phyloP scores from a whole-genome alignment of 2,888 invertebrate genomes.

The Pogonocherus hispidulus region DNA sequence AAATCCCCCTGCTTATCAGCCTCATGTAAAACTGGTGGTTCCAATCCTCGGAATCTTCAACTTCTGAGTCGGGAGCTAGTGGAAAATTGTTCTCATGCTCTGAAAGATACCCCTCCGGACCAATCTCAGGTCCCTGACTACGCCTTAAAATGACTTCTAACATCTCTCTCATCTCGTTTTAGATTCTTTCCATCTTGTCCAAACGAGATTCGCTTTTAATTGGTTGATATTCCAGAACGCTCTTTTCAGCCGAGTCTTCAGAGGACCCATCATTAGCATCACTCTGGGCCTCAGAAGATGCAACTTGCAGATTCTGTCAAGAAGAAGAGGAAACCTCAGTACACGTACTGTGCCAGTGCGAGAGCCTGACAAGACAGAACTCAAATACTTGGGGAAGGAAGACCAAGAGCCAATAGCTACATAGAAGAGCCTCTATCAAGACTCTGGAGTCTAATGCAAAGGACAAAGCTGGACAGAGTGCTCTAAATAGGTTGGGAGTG shows the following conservation, averaged over 20 bases:
- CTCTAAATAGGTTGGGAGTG: too few species aligned
- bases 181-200: constrained; percentile 8
- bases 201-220: constrained; percentile 5
- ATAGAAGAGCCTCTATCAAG: too few species aligned
- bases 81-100: not conserved
- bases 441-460: too few species aligned
- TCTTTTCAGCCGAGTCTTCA: not conserved
- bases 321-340: too few species aligned
- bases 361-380: too few species aligned
- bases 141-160: not conserved
- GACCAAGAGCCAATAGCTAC: too few species aligned
- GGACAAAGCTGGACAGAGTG: too few species aligned
- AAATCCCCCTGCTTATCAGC: constrained; percentile 8
- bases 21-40: constrained; percentile 13
- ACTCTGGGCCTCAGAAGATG: too few species aligned
- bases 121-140: not conserved
- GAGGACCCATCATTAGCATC: not conserved
- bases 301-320: too few species aligned
- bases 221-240: not conserved
- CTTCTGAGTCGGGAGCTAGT: not conserved
- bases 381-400: too few species aligned
- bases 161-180: constrained; percentile 11
- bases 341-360: too few species aligned
- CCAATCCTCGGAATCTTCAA: constrained; percentile 9
- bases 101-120: not conserved